Conservation (phyloP, 2,888 invertebrate species). For the Plebejus argus region DNA sequence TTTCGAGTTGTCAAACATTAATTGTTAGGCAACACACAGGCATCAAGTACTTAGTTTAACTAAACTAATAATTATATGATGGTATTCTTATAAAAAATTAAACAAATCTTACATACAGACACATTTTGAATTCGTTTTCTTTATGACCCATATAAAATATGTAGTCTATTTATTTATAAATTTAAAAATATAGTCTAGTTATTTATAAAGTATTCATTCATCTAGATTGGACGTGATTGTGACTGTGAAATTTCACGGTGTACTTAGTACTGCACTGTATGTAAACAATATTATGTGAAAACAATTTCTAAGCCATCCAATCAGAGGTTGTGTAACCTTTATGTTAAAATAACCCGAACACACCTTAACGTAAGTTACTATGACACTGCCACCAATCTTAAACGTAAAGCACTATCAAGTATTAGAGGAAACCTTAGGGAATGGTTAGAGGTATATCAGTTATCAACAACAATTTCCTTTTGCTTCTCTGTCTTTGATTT, state of each 20-base stretch:
- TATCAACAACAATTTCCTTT: background rate
- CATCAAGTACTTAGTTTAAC: background rate
- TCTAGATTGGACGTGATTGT: background rate
- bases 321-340: too few relatives aligned
- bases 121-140: background rate
- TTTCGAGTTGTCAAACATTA: background rate
- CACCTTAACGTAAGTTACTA: background rate
- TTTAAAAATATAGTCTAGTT: background rate
- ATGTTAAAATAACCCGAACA: background rate
- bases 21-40: background rate
- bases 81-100: background rate
- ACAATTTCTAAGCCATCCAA: too few relatives aligned
- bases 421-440: background rate
- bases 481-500: conserved; percentile 8
- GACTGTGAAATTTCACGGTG: background rate
- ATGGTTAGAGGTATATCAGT: background rate
- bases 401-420: background rate
- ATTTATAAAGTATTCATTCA: background rate
- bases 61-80: background rate
- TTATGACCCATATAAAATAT: background rate
- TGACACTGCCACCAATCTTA: background rate
- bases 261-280: too few relatives aligned
- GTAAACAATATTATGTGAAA: too few relatives aligned
- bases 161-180: background rate
- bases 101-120: background rate